These are phyloP conservation scores for Scyliorhinus canicula DNA, from an alignment of 2,797 vertebrate genomes.

Conservation along the genomic window DNA sequence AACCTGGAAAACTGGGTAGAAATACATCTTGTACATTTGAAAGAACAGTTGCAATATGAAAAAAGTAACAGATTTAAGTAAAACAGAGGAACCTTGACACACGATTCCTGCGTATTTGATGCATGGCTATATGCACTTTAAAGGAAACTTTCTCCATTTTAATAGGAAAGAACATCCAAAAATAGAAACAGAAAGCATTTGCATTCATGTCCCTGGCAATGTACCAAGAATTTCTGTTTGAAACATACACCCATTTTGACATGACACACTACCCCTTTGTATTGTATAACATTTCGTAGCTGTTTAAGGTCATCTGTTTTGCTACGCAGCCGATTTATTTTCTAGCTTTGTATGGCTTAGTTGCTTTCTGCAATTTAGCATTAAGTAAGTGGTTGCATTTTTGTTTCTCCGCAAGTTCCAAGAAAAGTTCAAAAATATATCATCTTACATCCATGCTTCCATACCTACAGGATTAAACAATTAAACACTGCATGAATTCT, in stretches of 20 bases:
- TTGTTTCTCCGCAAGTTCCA: not conserved
- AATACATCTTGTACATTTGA: not conserved
- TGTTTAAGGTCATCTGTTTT: slow-evolving; percentile 16
- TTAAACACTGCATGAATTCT: not conserved
- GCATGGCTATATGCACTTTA: not conserved
- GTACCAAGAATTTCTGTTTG: slow-evolving; percentile 8
- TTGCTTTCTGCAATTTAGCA: not conserved
- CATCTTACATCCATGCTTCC: not conserved
- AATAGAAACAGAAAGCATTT: slow-evolving; percentile 27
- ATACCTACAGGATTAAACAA: not conserved
- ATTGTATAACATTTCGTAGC: not conserved
- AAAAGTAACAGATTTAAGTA: not conserved
- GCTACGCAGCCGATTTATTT: not conserved
- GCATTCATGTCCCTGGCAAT: not conserved
- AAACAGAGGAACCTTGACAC: not conserved
- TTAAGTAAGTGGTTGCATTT: not conserved
- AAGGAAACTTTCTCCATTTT: not conserved
- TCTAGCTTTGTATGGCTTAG: no score
- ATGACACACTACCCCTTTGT: not conserved
- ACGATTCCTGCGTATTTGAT: not conserved
- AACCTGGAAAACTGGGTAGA: not conserved
- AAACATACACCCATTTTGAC: slow-evolving; percentile 19
- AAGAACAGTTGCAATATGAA: not conserved
- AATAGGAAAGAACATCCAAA: not conserved
- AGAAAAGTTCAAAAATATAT: slow-evolving; percentile 4